phyloP scores from a whole-genome alignment of 2,797 vertebrate genomes.

The Gymnoscopelus braueri region DNA sequence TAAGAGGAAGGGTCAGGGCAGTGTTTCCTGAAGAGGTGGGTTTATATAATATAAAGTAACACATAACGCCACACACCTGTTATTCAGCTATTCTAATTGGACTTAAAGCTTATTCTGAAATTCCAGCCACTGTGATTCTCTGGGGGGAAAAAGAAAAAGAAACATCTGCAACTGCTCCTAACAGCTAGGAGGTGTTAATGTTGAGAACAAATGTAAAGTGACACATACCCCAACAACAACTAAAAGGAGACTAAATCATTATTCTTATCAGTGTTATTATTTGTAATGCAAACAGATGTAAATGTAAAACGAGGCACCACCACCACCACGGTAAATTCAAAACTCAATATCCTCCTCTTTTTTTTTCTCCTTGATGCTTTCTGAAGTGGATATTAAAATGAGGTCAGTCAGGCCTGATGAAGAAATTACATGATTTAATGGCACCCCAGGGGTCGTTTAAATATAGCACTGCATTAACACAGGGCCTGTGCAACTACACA shows the following conservation, averaged over 20 bases:
- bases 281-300: constrained; percentile 38
- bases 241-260: too few species aligned
- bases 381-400: constrained; percentile 76
- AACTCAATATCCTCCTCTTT: constrained; percentile 51
- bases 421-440: constrained; percentile 85
- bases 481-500: constrained; percentile 66
- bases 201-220: too few species aligned
- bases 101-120: constrained; percentile 30
- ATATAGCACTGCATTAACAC: constrained; percentile 78
- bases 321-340: constrained; percentile 23
- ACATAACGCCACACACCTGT: constrained; percentile 20
- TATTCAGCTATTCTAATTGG: constrained; percentile 25
- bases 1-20: too few species aligned
- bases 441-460: constrained; percentile 80
- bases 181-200: too few species aligned
- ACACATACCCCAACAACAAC: too few species aligned
- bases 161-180: too few species aligned
- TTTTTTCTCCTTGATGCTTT: constrained; percentile 58
- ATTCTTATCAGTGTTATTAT: too few species aligned
- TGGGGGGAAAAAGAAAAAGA: background rate
- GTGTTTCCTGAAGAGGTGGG: too few species aligned
- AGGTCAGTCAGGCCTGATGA: constrained; percentile 80
- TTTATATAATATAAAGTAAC: constrained; percentile 1
- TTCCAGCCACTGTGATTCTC: constrained; percentile 28
- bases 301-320: constrained; percentile 22